Evolutionary conservation across 23 tunicate species (phyloP), one percentile per base, ranked within the genome.

Genomic region (Diplosoma virens): DNA sequence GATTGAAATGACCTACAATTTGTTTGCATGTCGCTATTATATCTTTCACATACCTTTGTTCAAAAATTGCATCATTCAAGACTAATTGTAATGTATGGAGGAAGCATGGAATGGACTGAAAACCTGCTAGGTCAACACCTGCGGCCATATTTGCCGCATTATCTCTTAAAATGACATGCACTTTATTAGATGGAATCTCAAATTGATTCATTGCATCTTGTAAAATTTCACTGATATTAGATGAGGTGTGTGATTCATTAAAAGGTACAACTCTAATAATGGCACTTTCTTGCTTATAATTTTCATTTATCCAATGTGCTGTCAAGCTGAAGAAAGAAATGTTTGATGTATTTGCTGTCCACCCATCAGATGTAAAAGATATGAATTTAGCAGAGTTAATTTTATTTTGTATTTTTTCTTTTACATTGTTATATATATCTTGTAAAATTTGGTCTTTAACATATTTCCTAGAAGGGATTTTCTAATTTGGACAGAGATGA

Each of bases 1-100:
- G 82, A 41, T 77, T 31, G 32, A 67, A 84, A 48, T 84, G 83
- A 11, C 63, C 27, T 27, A 64, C 83, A 9, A 84, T 77, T 26
- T 59, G 52, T 20, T 78, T 71, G 21, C 47, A 55, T 0, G 31
- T 33, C 24, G 75, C 75, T 18, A 82, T 56, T 6, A 48, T 26
- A 11, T 67, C 74, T 37, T 35, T 67, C 52, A 35, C 74, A 75
- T 20, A 45, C 46, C 71, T 55, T 73, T 28, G 82, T 34, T 35
- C 82, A 32, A 30, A 32, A 34, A 79, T 17, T 5, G 76, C 63
- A 60, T 79, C 22, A 1, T 46, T 64, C 20, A 79, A 29, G 22
- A 79, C 76, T 23, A 79, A 60, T 25, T 79, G 69, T 22, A 33
- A 2, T 3, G 59, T 64, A 37, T 66, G 73, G 24, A 52, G 35